These are phyloP conservation scores for Diploscapter pachys DNA, from an alignment of 1,140 invertebrate species.

Conservation along the genomic window DNA sequence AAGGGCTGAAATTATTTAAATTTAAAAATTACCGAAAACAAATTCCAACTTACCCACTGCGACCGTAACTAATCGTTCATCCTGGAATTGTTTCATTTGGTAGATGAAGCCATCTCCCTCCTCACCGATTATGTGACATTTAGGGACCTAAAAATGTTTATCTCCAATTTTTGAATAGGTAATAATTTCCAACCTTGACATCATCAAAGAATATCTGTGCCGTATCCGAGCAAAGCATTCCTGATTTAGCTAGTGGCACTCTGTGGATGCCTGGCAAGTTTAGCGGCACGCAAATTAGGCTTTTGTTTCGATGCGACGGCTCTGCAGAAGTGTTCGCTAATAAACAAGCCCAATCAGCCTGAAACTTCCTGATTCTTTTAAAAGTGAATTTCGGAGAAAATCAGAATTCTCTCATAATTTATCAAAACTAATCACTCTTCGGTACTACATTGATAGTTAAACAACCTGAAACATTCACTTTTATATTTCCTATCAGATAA, in stretches of 20 bases:
- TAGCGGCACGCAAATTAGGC: slow-evolving; percentile 67
- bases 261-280: slow-evolving; percentile 61
- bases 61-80: slow-evolving; percentile 64
- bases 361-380: not conserved
- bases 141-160: slow-evolving; percentile 59
- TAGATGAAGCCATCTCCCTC: slow-evolving; percentile 67
- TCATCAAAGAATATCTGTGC: slow-evolving; percentile 68
- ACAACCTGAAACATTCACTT: no score
- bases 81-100: slow-evolving; percentile 69
- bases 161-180: no score
- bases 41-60: slow-evolving; percentile 57
- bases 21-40: not conserved
- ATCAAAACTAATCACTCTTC: no score
- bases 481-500: no score
- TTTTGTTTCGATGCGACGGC: slow-evolving; percentile 65
- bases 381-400: no score
- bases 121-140: slow-evolving; percentile 66
- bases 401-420: no score
- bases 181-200: slow-evolving; percentile 46
- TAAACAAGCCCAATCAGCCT: slow-evolving; percentile 59
- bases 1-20: slow-evolving; percentile 56
- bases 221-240: slow-evolving; percentile 66
- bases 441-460: no score
- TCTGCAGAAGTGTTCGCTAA: slow-evolving; percentile 65
- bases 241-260: slow-evolving; percentile 64